These are phyloP conservation scores for Dynastes grantii DNA, from an alignment of 2,888 invertebrate genomes.

Conservation along the genomic window DNA sequence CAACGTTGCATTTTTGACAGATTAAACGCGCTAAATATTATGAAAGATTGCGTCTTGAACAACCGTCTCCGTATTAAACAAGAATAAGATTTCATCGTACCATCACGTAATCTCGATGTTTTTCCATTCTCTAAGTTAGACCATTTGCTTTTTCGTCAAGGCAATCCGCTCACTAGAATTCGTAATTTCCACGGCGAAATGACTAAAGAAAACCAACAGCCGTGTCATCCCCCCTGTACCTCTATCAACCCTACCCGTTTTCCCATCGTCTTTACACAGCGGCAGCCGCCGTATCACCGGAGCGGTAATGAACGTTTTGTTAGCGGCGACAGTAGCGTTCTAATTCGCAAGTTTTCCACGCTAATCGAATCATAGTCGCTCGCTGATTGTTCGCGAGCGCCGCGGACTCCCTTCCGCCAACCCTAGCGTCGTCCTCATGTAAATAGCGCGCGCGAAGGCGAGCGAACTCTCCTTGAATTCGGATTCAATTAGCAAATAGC, in stretches of 20 bases:
- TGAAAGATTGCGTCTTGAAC: too few relatives aligned
- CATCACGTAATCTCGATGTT: slow-evolving; percentile 1
- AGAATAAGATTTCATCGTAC: not conserved
- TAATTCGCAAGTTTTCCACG: slow-evolving; percentile 56
- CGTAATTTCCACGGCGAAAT: slow-evolving; percentile 17
- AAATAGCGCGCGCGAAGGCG: slow-evolving; percentile 55
- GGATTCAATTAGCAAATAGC: slow-evolving; percentile 58
- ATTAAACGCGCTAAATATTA: too few relatives aligned
- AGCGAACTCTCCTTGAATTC: slow-evolving; percentile 57
- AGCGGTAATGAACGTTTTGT: slow-evolving; percentile 37
- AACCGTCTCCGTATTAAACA: too few relatives aligned
- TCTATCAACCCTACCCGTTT: not conserved
- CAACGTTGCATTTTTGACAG: too few relatives aligned
- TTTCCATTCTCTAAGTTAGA: not conserved
- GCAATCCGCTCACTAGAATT: slow-evolving; percentile 1
- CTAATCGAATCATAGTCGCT: slow-evolving; percentile 58
- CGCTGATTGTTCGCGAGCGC: slow-evolving; percentile 56
- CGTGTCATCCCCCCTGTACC: not conserved
- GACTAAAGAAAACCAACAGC: not conserved
- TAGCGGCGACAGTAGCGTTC: slow-evolving; percentile 47
- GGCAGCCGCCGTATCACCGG: slow-evolving; percentile 15
- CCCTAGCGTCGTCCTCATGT: slow-evolving; percentile 52
- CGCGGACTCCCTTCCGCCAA: slow-evolving; percentile 30
- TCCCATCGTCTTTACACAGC: not conserved
- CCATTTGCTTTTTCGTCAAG: slow-evolving; percentile 13